Conservation (phyloP, 2,113 vertebrate genomes). For the Xyliphius kryptos region DNA sequence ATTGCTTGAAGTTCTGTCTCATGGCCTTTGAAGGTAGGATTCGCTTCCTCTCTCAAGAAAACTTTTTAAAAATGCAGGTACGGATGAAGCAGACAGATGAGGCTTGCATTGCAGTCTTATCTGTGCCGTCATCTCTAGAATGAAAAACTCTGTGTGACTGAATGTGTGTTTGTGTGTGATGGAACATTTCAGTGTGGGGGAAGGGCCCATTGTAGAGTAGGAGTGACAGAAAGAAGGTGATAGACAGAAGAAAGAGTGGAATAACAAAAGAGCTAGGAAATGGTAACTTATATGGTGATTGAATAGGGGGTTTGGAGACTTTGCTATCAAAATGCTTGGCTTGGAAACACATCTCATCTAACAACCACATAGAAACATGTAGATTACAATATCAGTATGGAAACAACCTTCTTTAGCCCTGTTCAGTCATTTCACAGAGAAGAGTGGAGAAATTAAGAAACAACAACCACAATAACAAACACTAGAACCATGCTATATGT, state of each 20-base stretch:
- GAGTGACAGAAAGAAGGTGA: conserved; percentile 35
- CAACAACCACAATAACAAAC: no score
- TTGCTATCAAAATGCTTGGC: conserved; percentile 16
- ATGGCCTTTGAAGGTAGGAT: conserved; percentile 36
- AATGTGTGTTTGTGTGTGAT: no score
- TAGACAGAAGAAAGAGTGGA: conserved; percentile 39
- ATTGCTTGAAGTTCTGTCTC: no score
- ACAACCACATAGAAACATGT: no score
- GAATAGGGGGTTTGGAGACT: conserved; percentile 8
- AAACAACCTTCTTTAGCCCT: no score
- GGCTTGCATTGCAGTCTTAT: conserved; percentile 54
- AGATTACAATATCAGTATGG: no score
- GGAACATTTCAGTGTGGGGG: conserved; percentile 29
- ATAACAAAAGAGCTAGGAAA: conserved; percentile 51
- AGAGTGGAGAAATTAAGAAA: no score
- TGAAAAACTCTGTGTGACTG: conserved; percentile 57
- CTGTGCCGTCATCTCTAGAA: conserved; percentile 60
- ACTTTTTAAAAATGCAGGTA: conserved; percentile 35
- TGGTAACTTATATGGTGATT: conserved; percentile 24
- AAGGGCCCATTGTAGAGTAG: conserved; percentile 32
- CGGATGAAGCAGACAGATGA: conserved; percentile 39
- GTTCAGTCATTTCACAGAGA: no score
- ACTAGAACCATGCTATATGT: no score
- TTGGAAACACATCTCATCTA: conserved; percentile 11
- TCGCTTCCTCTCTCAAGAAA: conserved; percentile 45